Conservation (phyloP, 2,797 vertebrate genomes). For the Malurus leucopterus region DNA sequence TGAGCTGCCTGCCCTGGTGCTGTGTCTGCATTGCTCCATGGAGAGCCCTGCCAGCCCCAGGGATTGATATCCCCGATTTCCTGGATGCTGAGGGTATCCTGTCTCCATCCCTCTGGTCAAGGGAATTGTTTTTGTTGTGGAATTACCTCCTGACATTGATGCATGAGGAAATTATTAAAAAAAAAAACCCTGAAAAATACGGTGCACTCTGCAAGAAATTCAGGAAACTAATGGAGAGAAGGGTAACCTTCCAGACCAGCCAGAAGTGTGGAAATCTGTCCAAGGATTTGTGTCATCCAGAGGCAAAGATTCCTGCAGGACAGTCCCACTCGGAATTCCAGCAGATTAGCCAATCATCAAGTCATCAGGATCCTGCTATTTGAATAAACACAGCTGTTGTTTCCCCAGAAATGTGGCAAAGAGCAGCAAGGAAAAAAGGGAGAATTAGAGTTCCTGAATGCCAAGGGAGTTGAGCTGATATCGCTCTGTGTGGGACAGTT, state of each 20-base stretch:
- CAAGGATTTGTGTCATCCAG: constrained; percentile 48
- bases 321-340: constrained; percentile 68
- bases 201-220: constrained; percentile 43
- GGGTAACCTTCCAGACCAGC: neutral
- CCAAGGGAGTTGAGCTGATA: constrained; percentile 57
- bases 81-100: neutral
- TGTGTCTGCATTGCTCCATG: neutral
- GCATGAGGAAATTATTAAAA: constrained; percentile 55
- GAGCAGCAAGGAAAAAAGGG: constrained; percentile 68
- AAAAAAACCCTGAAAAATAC: constrained; percentile 27
- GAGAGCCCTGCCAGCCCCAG: neutral
- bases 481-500: constrained; percentile 24
- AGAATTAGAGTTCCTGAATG: constrained; percentile 68
- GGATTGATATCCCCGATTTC: constrained; percentile 54
- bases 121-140: constrained; percentile 43
- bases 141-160: constrained; percentile 72
- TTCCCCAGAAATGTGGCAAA: constrained; percentile 77
- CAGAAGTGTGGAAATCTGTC: constrained; percentile 36
- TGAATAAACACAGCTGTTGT: constrained; percentile 81
- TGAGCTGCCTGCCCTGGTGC: constrained; percentile 31
- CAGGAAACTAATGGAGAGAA: neutral
- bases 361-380: constrained; percentile 68
- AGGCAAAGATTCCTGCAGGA: constrained; percentile 63
- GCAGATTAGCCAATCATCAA: constrained; percentile 77
- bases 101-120: constrained; percentile 43